Conservation (phyloP, 1,140 invertebrate genomes). For the Cyclina sinensis region DNA sequence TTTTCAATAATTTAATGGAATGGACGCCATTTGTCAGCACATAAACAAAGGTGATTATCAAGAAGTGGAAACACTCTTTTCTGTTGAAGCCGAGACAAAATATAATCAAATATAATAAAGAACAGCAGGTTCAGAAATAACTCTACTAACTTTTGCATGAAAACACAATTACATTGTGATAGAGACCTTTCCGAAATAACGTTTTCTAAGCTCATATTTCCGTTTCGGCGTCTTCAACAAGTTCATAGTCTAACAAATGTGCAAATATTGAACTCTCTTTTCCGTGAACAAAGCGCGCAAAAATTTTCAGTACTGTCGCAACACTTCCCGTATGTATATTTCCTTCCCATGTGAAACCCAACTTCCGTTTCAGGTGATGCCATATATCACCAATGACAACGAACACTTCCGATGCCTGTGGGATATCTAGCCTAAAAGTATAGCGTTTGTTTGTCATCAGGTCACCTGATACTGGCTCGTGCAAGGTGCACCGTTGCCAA, state of each 20-base stretch:
- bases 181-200: too few species aligned
- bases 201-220: conserved; percentile 74
- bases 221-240: conserved; percentile 82
- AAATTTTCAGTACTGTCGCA: conserved; percentile 75
- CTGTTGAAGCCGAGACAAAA: too few species aligned
- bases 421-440: conserved; percentile 82
- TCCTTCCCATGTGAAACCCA: conserved; percentile 84
- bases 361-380: conserved; percentile 81
- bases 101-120: too few species aligned
- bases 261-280: conserved; percentile 80
- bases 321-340: conserved; percentile 79
- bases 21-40: too few species aligned
- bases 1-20: too few species aligned
- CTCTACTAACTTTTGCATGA: too few species aligned
- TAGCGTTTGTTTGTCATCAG: conserved; percentile 81
- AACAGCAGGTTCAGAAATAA: too few species aligned
- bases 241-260: conserved; percentile 81
- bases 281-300: conserved; percentile 78
- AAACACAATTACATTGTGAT: too few species aligned
- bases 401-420: conserved; percentile 83
- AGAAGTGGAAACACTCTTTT: too few species aligned
- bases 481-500: conserved; percentile 84
- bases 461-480: conserved; percentile 85
- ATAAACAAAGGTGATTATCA: too few species aligned
- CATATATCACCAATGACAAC: conserved; percentile 82